Conservation (phyloP, 1,140 invertebrate species). For the Drosophila saltans region DNA sequence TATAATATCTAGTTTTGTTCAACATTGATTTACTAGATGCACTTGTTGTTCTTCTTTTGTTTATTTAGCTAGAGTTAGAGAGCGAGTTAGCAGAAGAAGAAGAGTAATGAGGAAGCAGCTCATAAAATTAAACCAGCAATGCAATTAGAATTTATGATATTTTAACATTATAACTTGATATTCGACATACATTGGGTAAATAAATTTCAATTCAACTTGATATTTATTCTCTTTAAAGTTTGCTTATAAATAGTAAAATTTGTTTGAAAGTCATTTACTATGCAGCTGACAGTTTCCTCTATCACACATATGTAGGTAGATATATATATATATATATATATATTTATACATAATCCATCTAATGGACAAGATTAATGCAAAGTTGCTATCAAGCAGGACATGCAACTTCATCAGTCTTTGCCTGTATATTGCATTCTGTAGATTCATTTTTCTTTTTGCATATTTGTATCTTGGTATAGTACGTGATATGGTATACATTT, state of each 20-base stretch:
- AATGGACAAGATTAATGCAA: slow-evolving; percentile 11
- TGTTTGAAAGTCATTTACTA: neutral
- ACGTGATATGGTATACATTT: neutral
- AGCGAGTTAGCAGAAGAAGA: slow-evolving; percentile 6
- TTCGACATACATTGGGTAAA: no score
- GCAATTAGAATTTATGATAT: neutral
- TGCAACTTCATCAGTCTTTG: slow-evolving; percentile 10
- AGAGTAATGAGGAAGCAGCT: slow-evolving; percentile 13
- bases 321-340: neutral
- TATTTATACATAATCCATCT: neutral
- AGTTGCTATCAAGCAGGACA: slow-evolving; percentile 1
- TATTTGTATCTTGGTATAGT: neutral
- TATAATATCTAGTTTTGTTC: slow-evolving; percentile 62
- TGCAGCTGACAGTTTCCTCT: neutral
- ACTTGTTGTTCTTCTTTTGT: slow-evolving; percentile 26
- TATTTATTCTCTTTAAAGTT: neutral
- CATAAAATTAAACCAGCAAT: neutral
- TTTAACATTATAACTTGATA: neutral
- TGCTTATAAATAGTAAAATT: neutral
- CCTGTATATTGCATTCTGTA: slow-evolving; percentile 4
- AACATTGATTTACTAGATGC: slow-evolving; percentile 62
- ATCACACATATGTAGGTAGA: neutral
- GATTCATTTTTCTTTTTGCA: slow-evolving; percentile 7
- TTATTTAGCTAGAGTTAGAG: slow-evolving; percentile 21
- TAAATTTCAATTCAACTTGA: no score